These are phyloP conservation scores for Helleia helle DNA, from an alignment of 2,888 invertebrate genomes.

Conservation along the genomic window DNA sequence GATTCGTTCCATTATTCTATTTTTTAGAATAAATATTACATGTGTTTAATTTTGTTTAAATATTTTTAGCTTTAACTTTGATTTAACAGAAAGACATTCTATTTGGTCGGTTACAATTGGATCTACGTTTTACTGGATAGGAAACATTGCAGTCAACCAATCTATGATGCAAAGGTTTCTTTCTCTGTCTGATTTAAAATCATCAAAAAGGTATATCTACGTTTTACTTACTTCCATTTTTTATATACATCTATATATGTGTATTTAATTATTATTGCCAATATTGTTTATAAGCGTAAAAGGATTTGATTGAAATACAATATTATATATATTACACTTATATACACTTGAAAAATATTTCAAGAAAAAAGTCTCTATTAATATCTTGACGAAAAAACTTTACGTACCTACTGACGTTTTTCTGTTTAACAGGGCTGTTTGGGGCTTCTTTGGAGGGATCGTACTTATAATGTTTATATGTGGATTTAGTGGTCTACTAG, in stretches of 20 bases:
- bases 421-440: constrained; percentile 74
- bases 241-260: too few species aligned
- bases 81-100: constrained; percentile 82
- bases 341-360: too few species aligned
- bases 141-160: constrained; percentile 83
- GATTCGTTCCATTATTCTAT: not conserved
- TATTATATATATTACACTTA: too few species aligned
- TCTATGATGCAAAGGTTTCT: constrained; percentile 86
- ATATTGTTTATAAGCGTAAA: not conserved
- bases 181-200: constrained; percentile 76
- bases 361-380: too few species aligned
- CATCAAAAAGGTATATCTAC: constrained; percentile 69
- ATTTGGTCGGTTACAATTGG: constrained; percentile 82
- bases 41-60: not conserved
- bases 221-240: not conserved
- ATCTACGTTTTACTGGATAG: constrained; percentile 81
- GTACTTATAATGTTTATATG: constrained; percentile 78
- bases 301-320: too few species aligned
- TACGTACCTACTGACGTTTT: too few species aligned
- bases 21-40: too few species aligned
- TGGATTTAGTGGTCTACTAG: constrained; percentile 82
- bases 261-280: not conserved
- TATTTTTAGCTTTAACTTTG: constrained; percentile 72
- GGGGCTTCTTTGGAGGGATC: constrained; percentile 80
- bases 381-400: too few species aligned